Base-by-base conservation (phyloP, 2,888 invertebrate genomes). In the Amblyteles armatorius region DNA sequence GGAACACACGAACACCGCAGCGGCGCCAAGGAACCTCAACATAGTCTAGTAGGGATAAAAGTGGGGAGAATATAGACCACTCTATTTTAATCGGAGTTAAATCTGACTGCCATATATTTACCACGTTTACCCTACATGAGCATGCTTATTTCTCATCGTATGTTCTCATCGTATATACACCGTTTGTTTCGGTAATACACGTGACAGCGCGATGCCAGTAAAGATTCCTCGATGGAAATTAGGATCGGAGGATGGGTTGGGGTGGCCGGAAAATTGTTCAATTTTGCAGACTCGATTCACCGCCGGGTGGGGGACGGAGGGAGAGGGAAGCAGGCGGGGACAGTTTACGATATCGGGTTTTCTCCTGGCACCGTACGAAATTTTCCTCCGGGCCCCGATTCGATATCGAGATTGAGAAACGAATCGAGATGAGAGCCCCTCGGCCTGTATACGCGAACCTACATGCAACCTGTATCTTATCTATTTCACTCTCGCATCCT, bases 321-420 rank as follows among this genome's bases (percentile, higher is more conserved):
- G 44, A 16, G 55, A 48, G 76, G 29, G 60, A 79, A 77, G 52
- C 67, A 68, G 72, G 82, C 60, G 60, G 79, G 63, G 73, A 80
- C 79, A 85, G 77, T 85, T 85, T 85, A 83, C 79, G 84, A 84
- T 84, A 82, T 84, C 84, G 84, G 76, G 55, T 86, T 86, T 84
- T 82, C 84, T 82, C 67, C 82, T 79, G 82, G 84, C 82, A 84
- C 67, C 79, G 82, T 73, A 79, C 77, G 68, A 86, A 84, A 84
- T 82, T 86, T 84, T 84, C 84, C 84, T 79, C 72, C 78, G 82
- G 79, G 72, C 77, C 60, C 33, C 82, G 83, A 85, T 83, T 83
- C 85, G 83, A 85, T 83, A 83, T 82, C 79, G 85, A 85, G 79
- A 85, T 85, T 85, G 85, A 83, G 79, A 73, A 85, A 85, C 79